Evolutionary conservation across 2,113 vertebrate genomes (phyloP).

Genomic region (Neopipo cinnamomea): DNA sequence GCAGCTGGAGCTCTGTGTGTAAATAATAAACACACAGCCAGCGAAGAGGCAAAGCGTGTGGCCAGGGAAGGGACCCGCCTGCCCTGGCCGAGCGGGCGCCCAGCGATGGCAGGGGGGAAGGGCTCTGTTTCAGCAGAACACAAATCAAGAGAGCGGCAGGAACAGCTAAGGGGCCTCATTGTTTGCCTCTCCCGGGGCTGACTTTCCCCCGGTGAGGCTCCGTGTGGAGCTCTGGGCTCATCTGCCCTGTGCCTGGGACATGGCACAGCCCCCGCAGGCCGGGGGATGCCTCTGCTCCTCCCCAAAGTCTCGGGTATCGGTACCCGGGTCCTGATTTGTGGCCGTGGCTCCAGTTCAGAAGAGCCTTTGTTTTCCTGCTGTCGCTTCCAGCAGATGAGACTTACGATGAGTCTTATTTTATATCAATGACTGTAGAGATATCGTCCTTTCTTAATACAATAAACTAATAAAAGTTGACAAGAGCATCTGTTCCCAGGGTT

Average conservation of each 20-base stretch:
- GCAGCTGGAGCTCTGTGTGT: conserved; percentile 26
- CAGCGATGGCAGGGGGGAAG: not conserved
- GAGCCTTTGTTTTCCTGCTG: not conserved
- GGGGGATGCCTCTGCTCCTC: not conserved
- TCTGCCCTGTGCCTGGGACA: not conserved
- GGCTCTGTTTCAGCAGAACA: not conserved
- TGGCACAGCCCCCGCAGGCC: not conserved
- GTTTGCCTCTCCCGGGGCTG: not conserved
- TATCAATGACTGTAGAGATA: not conserved
- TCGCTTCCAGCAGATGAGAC: not conserved
- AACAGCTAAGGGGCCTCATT: not conserved
- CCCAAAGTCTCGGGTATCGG: rapidly evolving
- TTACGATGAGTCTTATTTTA: not conserved
- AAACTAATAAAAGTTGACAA: conserved; percentile 51
- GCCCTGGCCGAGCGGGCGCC: not conserved
- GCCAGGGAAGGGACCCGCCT: not conserved
- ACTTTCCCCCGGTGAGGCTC: not conserved
- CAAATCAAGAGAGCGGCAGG: not conserved
- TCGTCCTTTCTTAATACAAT: conserved; percentile 4
- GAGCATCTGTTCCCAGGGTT: conserved; percentile 50
- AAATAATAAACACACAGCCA: not conserved
- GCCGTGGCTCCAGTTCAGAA: rapidly evolving
- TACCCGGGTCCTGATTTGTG: not conserved
- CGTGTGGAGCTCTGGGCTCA: not conserved
- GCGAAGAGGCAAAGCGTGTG: not conserved